Conservation (phyloP, 1,140 invertebrate species). For the Drosophila azteca region DNA sequence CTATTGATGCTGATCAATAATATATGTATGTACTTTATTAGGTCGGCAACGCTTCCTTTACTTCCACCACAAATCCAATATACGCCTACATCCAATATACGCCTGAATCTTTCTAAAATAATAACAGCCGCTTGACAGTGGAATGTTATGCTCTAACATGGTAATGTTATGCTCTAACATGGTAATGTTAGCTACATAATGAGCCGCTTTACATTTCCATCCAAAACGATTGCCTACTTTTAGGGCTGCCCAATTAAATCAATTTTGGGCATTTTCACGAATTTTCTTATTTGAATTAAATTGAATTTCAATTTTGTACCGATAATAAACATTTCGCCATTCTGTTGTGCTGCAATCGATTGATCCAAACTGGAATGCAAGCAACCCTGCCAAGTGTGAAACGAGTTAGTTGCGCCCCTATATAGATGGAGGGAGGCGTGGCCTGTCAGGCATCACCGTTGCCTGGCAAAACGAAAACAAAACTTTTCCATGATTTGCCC, state of each 20-base stretch:
- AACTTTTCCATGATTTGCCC: constrained; percentile 10
- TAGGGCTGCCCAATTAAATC: not conserved
- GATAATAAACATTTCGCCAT: too few relatives aligned
- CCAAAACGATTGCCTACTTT: constrained; percentile 17
- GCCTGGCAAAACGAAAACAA: constrained; percentile 13
- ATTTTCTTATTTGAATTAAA: not conserved
- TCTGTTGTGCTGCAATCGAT: too few relatives aligned
- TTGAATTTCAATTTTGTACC: too few relatives aligned
- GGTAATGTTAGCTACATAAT: constrained; percentile 16
- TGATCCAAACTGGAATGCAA: too few relatives aligned
- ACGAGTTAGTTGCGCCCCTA: not conserved
- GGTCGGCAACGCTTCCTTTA: too few relatives aligned
- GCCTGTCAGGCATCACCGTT: constrained; percentile 4
- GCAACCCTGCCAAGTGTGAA: not conserved
- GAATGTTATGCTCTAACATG: constrained; percentile 14
- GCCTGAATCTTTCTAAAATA: too few relatives aligned
- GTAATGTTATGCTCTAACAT: constrained; percentile 14
- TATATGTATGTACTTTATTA: too few relatives aligned
- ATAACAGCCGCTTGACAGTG: too few relatives aligned
- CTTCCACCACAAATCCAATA: too few relatives aligned
- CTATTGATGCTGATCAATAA: too few relatives aligned
- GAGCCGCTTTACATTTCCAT: not conserved
- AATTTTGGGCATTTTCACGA: not conserved
- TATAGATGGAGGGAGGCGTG: constrained; percentile 16
- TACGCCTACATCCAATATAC: too few relatives aligned